Conservation (phyloP, 2,113 vertebrate species). For the Ctenomys sociabilis region DNA sequence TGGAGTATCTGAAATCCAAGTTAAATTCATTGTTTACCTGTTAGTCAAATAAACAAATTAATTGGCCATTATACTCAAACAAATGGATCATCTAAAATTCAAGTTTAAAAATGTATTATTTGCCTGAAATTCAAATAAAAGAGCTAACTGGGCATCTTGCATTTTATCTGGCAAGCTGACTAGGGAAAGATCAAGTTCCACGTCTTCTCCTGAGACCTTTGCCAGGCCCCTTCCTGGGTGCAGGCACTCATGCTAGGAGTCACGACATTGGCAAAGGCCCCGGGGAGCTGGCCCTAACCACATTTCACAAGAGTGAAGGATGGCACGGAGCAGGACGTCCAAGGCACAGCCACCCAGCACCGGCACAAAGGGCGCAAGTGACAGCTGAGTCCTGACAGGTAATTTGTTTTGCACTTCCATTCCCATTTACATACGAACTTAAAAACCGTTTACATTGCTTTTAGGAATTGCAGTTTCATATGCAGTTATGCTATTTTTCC, state of each 20-base stretch:
- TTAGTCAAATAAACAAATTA: neutral
- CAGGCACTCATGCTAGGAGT: neutral
- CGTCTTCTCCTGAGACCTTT: slow-evolving; percentile 15
- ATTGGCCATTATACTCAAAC: neutral
- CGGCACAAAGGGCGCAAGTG: slow-evolving; percentile 15
- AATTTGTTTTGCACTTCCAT: slow-evolving; percentile 64
- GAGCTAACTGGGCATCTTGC: neutral
- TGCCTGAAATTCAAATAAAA: slow-evolving; percentile 42
- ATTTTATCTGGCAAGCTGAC: neutral
- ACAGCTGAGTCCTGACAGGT: neutral
- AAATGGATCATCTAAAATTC: neutral
- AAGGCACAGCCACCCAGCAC: neutral
- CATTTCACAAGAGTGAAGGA: slow-evolving; percentile 4
- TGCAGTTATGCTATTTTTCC: slow-evolving; percentile 63
- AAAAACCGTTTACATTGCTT: slow-evolving; percentile 76
- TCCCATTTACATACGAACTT: slow-evolving; percentile 73
- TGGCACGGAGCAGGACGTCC: neutral
- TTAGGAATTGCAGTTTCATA: slow-evolving; percentile 77
- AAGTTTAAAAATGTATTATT: neutral
- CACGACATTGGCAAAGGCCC: neutral
- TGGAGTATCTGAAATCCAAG: neutral
- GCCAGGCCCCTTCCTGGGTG: neutral
- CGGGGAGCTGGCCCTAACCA: neutral
- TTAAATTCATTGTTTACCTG: neutral
- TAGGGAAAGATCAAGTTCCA: neutral